Conservation (phyloP, 2,113 vertebrate genomes). For the Delphinus delphis region DNA sequence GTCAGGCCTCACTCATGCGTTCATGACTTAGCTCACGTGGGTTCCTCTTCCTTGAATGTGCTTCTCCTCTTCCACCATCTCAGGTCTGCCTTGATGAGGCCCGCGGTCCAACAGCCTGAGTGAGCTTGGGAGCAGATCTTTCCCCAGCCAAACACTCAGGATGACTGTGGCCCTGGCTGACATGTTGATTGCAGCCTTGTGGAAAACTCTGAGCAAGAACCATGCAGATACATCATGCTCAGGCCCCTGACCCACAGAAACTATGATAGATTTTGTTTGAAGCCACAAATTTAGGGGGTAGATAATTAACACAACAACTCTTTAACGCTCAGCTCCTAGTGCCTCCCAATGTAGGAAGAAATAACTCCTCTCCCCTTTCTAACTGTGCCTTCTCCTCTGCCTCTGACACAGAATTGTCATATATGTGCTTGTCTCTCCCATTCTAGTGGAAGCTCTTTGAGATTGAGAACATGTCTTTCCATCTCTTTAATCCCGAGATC, state of each 20-base stretch:
- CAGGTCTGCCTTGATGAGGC: not conserved
- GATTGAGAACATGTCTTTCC: not conserved
- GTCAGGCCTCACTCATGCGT: not conserved
- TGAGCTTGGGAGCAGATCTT: not conserved
- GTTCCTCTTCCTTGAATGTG: not conserved
- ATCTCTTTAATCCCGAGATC: not conserved
- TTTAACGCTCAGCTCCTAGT: not conserved
- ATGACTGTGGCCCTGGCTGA: not conserved
- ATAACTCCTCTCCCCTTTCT: not conserved
- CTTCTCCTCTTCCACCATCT: not conserved
- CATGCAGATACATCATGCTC: not conserved
- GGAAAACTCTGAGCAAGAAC: not conserved
- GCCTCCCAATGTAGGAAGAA: not conserved
- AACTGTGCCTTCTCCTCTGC: not conserved
- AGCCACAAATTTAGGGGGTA: not conserved
- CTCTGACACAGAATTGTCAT: not conserved
- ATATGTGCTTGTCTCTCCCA: not conserved
- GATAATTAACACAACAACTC: not conserved
- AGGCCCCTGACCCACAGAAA: not conserved
- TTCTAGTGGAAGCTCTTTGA: not conserved
- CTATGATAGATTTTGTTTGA: not conserved
- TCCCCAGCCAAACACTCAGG: not conserved
- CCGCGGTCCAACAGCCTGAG: not conserved
- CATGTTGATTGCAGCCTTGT: fast-evolving
- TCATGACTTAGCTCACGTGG: not conserved